Conservation (phyloP, 1,140 invertebrate species). For the Drosophila santomea region DNA sequence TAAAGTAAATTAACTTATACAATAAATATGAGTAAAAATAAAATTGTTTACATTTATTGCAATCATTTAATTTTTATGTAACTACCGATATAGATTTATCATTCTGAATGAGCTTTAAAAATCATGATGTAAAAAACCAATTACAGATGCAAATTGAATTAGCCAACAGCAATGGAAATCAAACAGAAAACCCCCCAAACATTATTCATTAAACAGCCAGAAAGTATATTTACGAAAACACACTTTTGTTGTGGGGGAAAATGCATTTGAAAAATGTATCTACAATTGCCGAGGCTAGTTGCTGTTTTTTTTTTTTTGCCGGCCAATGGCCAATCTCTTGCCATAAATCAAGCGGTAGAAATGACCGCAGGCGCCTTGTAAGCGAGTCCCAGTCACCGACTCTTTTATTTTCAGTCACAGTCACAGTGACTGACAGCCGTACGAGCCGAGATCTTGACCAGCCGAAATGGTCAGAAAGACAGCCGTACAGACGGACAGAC, state of each 20-base stretch:
- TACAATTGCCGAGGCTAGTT: conserved; percentile 74
- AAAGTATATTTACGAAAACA: conserved; percentile 32
- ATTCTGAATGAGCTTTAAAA: neutral
- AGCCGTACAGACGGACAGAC: conserved; percentile 7
- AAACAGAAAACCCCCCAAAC: conserved; percentile 41
- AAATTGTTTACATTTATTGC: neutral
- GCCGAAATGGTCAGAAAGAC: conserved; percentile 44
- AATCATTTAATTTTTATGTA: neutral
- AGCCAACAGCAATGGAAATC: conserved; percentile 40
- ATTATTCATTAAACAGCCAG: conserved; percentile 52
- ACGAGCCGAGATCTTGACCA: conserved; percentile 74
- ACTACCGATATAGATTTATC: neutral
- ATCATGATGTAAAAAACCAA: conserved; percentile 23
- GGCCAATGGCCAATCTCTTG: conserved; percentile 68
- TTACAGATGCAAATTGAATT: conserved; percentile 63
- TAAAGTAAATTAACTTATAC: neutral
- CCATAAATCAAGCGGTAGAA: conserved; percentile 79
- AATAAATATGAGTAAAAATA: neutral
- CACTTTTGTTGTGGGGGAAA: conserved; percentile 38
- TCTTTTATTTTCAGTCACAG: conserved; percentile 43
- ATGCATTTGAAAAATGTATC: conserved; percentile 75
- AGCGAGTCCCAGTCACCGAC: conserved; percentile 74
- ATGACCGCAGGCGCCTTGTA: conserved; percentile 80
- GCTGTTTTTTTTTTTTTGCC: conserved; percentile 10
- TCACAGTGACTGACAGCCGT: conserved; percentile 70